Conservation (phyloP, 1,140 invertebrate species). For the Pinna nobilis region DNA sequence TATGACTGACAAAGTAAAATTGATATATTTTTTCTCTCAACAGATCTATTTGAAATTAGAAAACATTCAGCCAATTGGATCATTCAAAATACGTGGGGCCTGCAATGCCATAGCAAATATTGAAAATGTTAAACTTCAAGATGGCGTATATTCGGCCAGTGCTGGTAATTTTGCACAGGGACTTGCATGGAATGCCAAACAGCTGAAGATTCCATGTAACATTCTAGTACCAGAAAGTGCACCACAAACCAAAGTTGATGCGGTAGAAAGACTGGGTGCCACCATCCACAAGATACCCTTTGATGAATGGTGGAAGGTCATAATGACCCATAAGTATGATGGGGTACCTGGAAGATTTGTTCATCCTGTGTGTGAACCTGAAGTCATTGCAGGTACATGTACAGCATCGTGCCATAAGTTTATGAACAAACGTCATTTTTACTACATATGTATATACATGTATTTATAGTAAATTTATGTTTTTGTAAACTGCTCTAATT, state of each 20-base stretch:
- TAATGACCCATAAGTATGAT: slow-evolving; percentile 47
- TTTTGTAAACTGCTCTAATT: too few relatives aligned
- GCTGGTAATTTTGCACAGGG: slow-evolving; percentile 70
- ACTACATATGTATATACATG: too few relatives aligned
- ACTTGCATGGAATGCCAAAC: slow-evolving; percentile 53
- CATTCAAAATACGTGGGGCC: slow-evolving; percentile 66
- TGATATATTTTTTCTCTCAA: neutral
- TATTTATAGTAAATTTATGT: too few relatives aligned
- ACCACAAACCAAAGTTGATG: slow-evolving; percentile 55
- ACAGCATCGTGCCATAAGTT: too few relatives aligned
- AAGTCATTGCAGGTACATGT: slow-evolving; percentile 66
- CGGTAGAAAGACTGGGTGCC: slow-evolving; percentile 55
- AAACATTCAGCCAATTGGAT: slow-evolving; percentile 67
- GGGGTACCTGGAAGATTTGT: slow-evolving; percentile 61
- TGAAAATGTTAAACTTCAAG: slow-evolving; percentile 36
- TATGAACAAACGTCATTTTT: too few relatives aligned
- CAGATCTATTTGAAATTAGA: slow-evolving; percentile 69
- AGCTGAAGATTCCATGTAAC: slow-evolving; percentile 49
- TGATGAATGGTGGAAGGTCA: slow-evolving; percentile 64
- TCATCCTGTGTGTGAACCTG: slow-evolving; percentile 63
- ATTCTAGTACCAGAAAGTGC: slow-evolving; percentile 63
- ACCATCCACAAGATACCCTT: slow-evolving; percentile 56
- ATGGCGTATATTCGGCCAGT: slow-evolving; percentile 66
- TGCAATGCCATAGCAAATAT: slow-evolving; percentile 57
- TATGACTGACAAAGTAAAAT: neutral